Percentiles rank a stretch among this genome's conserved stretches.
Evolutionary conservation across 1,140 invertebrate species (phyloP).

Genomic region (Trinorchestia longiramus): DNA sequence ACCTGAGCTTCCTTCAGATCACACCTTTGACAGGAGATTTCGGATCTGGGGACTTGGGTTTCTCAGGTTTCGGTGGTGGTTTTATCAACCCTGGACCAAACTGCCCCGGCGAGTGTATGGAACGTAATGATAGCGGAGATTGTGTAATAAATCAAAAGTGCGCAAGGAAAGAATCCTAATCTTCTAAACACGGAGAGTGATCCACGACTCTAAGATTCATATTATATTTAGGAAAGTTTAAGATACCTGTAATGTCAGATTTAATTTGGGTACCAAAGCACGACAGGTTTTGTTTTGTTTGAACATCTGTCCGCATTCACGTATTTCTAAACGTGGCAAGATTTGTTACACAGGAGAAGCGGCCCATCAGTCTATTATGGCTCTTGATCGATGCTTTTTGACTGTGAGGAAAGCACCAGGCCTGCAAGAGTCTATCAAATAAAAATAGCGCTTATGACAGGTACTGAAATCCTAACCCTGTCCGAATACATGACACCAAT

Average conservation of each 20-base stretch:
- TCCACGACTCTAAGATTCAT: not conserved
- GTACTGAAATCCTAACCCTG: not conserved
- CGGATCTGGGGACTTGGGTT: not conserved
- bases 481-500: not conserved
- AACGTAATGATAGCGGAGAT: not conserved
- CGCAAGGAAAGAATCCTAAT: not conserved
- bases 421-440: not conserved
- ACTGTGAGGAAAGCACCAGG: not conserved
- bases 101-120: not conserved
- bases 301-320: not conserved
- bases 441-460: not conserved
- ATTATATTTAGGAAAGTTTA: not conserved
- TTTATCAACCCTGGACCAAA: not conserved
- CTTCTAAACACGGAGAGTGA: not conserved
- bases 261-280: not conserved
- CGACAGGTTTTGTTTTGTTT: no score
- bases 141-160: not conserved
- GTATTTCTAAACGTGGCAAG: not conserved
- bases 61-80: not conserved
- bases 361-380: not conserved
- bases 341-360: not conserved
- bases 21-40: not conserved
- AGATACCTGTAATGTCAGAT: not conserved
- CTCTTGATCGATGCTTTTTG: not conserved
- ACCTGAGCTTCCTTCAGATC: not conserved